phyloP scores from a whole-genome alignment of 2,797 vertebrate species.

The Paramormyrops hopkinsi region DNA sequence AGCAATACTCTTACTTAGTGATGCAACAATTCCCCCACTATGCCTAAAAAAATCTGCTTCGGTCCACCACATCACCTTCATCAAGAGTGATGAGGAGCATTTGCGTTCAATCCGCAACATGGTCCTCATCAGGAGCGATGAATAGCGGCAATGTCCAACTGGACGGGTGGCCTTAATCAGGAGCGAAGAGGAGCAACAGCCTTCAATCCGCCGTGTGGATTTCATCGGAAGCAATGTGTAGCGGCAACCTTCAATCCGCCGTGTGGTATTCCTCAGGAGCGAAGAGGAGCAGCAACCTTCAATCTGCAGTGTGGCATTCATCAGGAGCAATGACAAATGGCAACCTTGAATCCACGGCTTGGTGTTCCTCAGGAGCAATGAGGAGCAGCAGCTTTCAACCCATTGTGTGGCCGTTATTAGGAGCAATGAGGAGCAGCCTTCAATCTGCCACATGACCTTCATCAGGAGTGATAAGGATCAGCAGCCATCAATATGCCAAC shows the following conservation, averaged over 20 bases:
- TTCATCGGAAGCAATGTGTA: too few species aligned
- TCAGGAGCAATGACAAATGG: background rate
- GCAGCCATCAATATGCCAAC: background rate
- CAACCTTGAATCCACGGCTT: too few species aligned
- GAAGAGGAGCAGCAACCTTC: too few species aligned
- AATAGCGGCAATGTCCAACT: background rate
- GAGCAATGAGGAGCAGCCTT: too few species aligned
- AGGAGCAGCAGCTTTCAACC: background rate
- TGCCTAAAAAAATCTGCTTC: background rate
- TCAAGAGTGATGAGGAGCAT: background rate
- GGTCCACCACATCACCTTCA: background rate
- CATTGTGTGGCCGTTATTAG: background rate
- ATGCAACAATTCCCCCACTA: conserved; percentile 22
- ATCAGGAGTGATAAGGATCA: background rate
- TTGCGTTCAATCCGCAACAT: background rate
- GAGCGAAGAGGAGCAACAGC: background rate
- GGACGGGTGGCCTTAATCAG: background rate
- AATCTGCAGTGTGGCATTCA: background rate
- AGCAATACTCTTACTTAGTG: conserved; percentile 27
- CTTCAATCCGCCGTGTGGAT: background rate
- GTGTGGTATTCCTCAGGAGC: too few species aligned
- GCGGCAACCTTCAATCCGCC: too few species aligned
- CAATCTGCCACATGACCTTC: background rate
- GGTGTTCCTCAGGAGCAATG: background rate
- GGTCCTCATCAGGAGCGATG: background rate